Percentiles rank a stretch among this genome's conserved stretches.
Evolutionary conservation across 2,888 invertebrate genomes (phyloP).

Genomic region (Apodemia hepburni): DNA sequence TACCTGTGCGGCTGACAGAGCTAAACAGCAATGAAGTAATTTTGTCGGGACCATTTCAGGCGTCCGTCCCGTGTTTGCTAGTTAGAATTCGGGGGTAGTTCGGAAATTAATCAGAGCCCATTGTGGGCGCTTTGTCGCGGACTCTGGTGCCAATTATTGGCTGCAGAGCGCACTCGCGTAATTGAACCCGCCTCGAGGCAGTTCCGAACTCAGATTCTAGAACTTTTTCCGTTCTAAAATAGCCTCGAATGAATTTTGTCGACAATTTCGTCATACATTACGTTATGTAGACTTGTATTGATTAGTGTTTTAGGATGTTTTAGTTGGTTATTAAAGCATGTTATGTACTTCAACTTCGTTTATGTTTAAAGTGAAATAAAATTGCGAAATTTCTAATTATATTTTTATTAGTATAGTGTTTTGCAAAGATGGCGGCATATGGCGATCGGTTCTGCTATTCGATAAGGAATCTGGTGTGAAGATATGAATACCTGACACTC

Average conservation of each 20-base stretch:
- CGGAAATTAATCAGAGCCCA: slow-evolving; percentile 77
- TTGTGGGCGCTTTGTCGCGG: slow-evolving; percentile 76
- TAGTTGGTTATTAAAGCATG: too few species aligned
- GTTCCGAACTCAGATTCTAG: slow-evolving; percentile 36
- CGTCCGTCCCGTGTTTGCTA: slow-evolving; percentile 67
- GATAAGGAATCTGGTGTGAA: too few species aligned
- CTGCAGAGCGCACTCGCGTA: slow-evolving; percentile 57
- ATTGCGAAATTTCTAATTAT: too few species aligned
- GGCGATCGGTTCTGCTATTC: too few species aligned
- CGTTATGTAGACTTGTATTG: background rate
- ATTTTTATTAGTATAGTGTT: too few species aligned
- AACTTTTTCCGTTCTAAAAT: slow-evolving; percentile 34
- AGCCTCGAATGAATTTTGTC: slow-evolving; percentile 13
- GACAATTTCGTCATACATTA: slow-evolving; percentile 30
- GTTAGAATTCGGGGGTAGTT: slow-evolving; percentile 77
- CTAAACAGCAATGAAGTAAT: slow-evolving; percentile 47
- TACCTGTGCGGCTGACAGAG: slow-evolving; percentile 9
- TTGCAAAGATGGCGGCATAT: too few species aligned
- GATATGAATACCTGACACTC: too few species aligned
- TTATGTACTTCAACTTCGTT: too few species aligned
- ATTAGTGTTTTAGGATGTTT: slow-evolving; percentile 13
- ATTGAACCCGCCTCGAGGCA: slow-evolving; percentile 63
- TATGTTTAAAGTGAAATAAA: too few species aligned
- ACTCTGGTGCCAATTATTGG: slow-evolving; percentile 73
- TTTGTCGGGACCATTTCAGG: slow-evolving; percentile 52